phyloP scores from a whole-genome alignment of 2,888 invertebrate species.

The Agrenia bidenticulata region DNA sequence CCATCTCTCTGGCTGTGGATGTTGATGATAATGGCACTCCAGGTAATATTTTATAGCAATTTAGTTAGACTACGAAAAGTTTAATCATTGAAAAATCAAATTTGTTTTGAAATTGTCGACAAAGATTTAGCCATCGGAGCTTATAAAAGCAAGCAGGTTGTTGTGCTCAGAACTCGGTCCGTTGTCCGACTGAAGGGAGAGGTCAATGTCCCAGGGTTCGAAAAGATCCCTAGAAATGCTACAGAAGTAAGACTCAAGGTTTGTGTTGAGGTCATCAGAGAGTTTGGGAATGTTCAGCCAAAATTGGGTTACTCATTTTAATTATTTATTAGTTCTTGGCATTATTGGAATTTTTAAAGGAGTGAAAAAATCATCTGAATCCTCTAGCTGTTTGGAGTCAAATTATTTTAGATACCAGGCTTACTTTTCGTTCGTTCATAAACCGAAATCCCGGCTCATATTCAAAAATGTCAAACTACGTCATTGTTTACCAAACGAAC shows the following conservation, averaged over 20 bases:
- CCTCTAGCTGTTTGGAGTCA: too few relatives aligned
- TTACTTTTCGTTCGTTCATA: too few relatives aligned
- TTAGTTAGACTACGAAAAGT: not conserved
- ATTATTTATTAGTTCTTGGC: not conserved
- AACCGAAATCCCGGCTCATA: too few relatives aligned
- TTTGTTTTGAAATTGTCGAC: not conserved
- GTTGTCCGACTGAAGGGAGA: constrained; percentile 13
- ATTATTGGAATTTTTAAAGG: not conserved
- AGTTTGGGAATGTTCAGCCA: constrained; percentile 13
- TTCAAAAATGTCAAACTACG: too few relatives aligned
- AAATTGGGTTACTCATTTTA: not conserved
- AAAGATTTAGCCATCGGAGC: constrained; percentile 40
- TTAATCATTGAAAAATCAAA: not conserved
- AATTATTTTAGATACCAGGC: too few relatives aligned
- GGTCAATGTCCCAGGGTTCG: constrained; percentile 15
- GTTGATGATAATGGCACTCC: constrained; percentile 36
- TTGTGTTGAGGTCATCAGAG: constrained; percentile 17
- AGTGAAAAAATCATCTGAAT: too few relatives aligned
- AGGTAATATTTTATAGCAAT: too few relatives aligned
- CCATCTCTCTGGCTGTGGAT: constrained; percentile 27
- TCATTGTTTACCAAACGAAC: too few relatives aligned
- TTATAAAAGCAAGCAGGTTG: constrained; percentile 26
- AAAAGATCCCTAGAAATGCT: not conserved
- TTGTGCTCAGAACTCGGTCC: constrained; percentile 29
- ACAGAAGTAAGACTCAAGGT: constrained; percentile 6